Evolutionary conservation across 1,140 invertebrate genomes (phyloP).

Genomic region (Catajapyx aquilonaris): DNA sequence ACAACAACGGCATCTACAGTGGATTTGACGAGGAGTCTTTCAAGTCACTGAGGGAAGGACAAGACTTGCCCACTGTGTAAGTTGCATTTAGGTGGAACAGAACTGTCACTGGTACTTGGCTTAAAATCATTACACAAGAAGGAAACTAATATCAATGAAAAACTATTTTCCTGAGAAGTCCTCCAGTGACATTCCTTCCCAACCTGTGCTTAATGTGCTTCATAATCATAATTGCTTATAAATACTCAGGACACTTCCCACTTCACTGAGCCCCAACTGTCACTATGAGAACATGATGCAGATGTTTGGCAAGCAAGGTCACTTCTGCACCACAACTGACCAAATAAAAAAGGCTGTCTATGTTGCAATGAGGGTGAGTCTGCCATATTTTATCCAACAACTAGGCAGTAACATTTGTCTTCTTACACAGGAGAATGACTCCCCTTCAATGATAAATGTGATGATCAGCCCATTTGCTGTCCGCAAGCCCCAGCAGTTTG

Average conservation of each 20-base stretch:
- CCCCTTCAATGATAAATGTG: conserved; percentile 74
- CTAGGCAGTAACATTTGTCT: background rate
- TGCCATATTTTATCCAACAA: background rate
- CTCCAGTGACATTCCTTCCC: too few species aligned
- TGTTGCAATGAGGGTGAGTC: conserved; percentile 19
- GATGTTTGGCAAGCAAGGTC: conserved; percentile 56
- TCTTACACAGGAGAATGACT: conserved; percentile 30
- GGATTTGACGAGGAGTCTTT: conserved; percentile 60
- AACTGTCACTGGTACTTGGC: too few species aligned
- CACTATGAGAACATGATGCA: conserved; percentile 78
- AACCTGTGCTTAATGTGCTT: too few species aligned
- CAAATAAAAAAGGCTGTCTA: conserved; percentile 48
- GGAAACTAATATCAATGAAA: too few species aligned
- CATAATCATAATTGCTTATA: conserved; percentile 7
- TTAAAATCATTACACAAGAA: too few species aligned
- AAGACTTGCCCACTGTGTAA: too few species aligned
- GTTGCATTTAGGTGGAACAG: too few species aligned
- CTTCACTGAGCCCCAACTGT: conserved; percentile 45
- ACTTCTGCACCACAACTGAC: conserved; percentile 49
- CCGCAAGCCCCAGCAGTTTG: conserved; percentile 72
- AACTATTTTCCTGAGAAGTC: too few species aligned
- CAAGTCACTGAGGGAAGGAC: too few species aligned
- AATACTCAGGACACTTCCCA: conserved; percentile 53
- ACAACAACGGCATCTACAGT: conserved; percentile 88
- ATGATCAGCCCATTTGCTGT: conserved; percentile 70